phyloP scores from a whole-genome alignment of 2,797 vertebrate genomes.

The Propithecus deckenii region DNA sequence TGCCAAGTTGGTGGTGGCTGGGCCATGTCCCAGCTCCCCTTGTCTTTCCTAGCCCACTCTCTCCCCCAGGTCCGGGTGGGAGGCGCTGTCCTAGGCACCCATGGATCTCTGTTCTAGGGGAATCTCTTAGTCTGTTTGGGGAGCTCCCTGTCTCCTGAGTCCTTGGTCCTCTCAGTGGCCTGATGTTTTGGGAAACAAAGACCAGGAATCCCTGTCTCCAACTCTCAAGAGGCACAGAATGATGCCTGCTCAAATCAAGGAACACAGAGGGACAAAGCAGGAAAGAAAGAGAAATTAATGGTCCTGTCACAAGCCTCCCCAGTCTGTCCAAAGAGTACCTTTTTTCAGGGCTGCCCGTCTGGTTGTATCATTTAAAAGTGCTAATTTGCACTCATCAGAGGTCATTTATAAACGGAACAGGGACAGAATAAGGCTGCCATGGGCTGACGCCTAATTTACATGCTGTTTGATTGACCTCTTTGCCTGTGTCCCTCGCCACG shows the following conservation, averaged over 20 bases:
- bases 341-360: neutral
- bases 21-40: neutral
- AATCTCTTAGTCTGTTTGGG: neutral
- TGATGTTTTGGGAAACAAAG: neutral
- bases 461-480: neutral
- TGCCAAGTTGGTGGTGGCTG: neutral
- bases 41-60: neutral
- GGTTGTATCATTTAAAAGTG: neutral
- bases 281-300: neutral
- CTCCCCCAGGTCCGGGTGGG: neutral
- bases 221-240: neutral
- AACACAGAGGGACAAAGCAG: neutral
- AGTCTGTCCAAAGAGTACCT: neutral
- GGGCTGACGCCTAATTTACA: too few relatives aligned
- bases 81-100: neutral
- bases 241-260: neutral
- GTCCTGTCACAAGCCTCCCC: neutral
- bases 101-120: neutral
- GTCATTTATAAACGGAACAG: neutral
- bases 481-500: neutral
- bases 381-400: neutral
- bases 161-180: neutral
- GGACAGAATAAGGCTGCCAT: neutral
- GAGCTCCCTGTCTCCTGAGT: neutral
- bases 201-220: neutral